A percentile compares a stretch with the other conserved stretches of the same genome.
These are phyloP conservation scores for Acrobasis repandana DNA, from an alignment of 2,888 invertebrate species.

Conservation along the genomic window DNA sequence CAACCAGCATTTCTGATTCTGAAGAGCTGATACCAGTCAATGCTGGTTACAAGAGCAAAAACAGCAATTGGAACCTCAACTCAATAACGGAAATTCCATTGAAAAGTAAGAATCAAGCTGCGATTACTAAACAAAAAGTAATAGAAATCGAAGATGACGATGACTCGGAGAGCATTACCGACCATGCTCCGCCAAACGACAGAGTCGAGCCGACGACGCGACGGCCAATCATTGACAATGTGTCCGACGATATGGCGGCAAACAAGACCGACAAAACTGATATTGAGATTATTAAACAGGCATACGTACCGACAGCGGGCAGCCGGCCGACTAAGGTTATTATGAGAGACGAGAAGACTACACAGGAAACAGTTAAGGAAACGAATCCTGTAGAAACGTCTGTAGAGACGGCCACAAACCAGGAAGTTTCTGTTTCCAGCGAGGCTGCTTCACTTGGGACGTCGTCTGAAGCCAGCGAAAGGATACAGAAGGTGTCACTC, in stretches of 20 bases:
- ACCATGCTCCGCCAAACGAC: conserved; percentile 65
- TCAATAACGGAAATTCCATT: conserved; percentile 70
- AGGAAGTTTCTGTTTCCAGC: conserved; percentile 32
- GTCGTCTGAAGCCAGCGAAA: conserved; percentile 33
- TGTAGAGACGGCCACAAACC: conserved; percentile 40
- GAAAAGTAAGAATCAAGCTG: conserved; percentile 55
- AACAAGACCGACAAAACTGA: conserved; percentile 61
- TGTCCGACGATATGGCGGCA: conserved; percentile 53
- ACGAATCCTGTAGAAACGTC: conserved; percentile 35
- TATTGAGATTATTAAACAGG: conserved; percentile 70
- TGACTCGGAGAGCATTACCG: conserved; percentile 62
- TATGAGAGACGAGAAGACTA: conserved; percentile 52
- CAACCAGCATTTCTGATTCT: conserved; percentile 63
- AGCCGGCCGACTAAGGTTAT: conserved; percentile 70
- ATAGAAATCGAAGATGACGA: conserved; percentile 74
- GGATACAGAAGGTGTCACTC: conserved; percentile 33
- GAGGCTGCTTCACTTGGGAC: conserved; percentile 29
- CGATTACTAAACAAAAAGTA: conserved; percentile 55
- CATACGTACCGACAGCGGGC: conserved; percentile 68
- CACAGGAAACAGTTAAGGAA: conserved; percentile 37
- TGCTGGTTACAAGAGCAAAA: conserved; percentile 74
- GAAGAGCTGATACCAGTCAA: conserved; percentile 75
- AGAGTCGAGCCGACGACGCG: conserved; percentile 70
- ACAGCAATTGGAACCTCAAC: conserved; percentile 70
- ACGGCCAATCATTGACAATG: conserved; percentile 71